Percentiles rank a stretch among this genome's conserved stretches.
Conservation (phyloP, 2,113 vertebrate species). For the Poeciliopsis prolifica region DNA sequence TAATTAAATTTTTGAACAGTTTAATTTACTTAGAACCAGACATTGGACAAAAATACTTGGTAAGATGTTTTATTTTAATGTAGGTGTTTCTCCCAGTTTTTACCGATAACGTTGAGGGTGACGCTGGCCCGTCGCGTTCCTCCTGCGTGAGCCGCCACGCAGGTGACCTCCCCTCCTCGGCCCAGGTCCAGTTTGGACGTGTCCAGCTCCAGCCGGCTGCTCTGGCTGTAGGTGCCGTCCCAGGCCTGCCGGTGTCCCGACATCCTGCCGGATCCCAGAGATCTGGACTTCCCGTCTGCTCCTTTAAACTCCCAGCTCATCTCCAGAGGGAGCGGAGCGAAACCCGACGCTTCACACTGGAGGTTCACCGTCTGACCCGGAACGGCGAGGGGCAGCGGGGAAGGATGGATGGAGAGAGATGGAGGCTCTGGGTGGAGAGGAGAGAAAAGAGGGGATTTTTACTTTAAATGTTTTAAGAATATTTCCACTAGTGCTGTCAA, state of each 20-base stretch:
- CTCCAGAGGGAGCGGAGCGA: constrained; percentile 80
- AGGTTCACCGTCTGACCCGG: constrained; percentile 67
- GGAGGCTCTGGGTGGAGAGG: constrained; percentile 55
- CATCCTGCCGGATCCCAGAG: constrained; percentile 69
- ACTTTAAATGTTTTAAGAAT: background rate
- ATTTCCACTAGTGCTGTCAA: background rate
- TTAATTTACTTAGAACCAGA: too few relatives aligned
- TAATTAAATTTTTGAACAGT: too few relatives aligned
- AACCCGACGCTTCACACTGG: constrained; percentile 82
- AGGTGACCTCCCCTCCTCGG: constrained; percentile 78
- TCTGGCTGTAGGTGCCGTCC: constrained; percentile 83
- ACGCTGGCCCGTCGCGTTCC: constrained; percentile 55
- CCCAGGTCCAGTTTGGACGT: constrained; percentile 56
- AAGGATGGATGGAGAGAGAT: constrained; percentile 66
- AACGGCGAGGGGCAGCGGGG: constrained; percentile 68
- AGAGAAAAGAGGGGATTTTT: background rate
- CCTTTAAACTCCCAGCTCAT: constrained; percentile 79
- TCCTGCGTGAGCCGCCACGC: constrained; percentile 78
- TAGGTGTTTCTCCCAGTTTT: constrained; percentile 9
- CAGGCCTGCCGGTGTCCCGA: constrained; percentile 77
- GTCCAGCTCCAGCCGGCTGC: constrained; percentile 69
- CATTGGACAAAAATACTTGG: too few relatives aligned
- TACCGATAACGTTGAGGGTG: constrained; percentile 76
- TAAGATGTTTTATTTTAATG: too few relatives aligned
- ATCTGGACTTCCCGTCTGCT: constrained; percentile 29